Evolutionary conservation across 1,140 invertebrate genomes (phyloP).

Genomic region (Heliconius nattereri): DNA sequence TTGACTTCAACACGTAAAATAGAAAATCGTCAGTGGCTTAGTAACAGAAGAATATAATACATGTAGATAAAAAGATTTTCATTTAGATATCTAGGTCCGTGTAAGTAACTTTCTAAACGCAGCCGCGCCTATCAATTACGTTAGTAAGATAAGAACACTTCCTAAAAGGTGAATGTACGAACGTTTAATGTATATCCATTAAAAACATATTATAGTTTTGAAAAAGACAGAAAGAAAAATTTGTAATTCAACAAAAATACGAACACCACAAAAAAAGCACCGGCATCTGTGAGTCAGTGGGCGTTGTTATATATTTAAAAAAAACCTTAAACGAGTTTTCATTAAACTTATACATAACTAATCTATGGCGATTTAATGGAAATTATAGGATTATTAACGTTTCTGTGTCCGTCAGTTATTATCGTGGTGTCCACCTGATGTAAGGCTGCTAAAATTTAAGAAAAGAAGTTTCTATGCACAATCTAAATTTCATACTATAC

Average conservation of each 20-base stretch:
- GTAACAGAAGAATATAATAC: neutral
- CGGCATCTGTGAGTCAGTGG: no score
- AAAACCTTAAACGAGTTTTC: no score
- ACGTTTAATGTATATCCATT: neutral
- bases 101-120: neutral
- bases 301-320: no score
- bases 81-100: neutral
- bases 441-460: no score
- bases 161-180: neutral
- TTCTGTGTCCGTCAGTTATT: no score
- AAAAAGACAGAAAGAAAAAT: no score
- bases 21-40: neutral
- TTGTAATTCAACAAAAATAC: no score
- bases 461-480: no score
- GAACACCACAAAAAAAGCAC: no score
- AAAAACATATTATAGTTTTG: no score
- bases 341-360: neutral
- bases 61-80: neutral
- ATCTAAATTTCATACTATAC: no score
- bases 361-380: neutral
- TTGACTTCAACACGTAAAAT: neutral
- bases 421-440: no score
- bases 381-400: neutral
- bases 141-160: neutral
- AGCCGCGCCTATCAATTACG: neutral